Evolutionary conservation across 2,888 invertebrate species (phyloP).

Genomic region (Spatulosminthurus flaviceps): DNA sequence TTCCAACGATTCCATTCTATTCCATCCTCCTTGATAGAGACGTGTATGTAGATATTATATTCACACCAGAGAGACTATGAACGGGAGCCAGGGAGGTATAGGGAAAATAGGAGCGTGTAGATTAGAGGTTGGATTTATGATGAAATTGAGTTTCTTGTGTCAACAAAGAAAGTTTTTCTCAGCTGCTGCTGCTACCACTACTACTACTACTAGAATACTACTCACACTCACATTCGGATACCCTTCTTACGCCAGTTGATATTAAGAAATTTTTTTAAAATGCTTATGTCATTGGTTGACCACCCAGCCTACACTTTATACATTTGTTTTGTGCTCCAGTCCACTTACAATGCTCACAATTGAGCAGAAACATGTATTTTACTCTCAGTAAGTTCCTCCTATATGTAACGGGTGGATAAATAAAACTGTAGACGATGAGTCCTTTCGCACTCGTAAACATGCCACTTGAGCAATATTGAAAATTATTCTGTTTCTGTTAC

Average conservation of each 20-base stretch:
- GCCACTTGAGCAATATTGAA: not conserved
- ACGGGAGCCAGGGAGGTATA: not conserved
- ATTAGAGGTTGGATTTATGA: constrained; percentile 30
- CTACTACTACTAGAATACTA: no score
- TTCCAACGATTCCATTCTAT: not conserved
- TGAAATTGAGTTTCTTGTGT: constrained; percentile 46
- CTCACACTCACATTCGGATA: no score
- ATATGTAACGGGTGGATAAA: not conserved
- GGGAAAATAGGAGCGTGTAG: constrained; percentile 12
- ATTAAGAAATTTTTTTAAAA: constrained; percentile 42
- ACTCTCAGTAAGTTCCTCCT: not conserved
- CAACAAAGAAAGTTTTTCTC: constrained; percentile 48
- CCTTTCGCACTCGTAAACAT: not conserved
- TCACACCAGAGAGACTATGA: not conserved
- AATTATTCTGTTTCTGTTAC: no score
- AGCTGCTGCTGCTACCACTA: no score
- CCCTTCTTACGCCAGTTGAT: constrained; percentile 44
- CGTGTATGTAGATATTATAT: no score
- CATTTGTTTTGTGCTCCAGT: not conserved
- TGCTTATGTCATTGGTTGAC: constrained; percentile 48
- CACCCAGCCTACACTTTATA: constrained; percentile 43
- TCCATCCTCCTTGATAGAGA: not conserved
- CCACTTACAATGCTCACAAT: constrained; percentile 9
- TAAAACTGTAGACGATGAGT: not conserved
- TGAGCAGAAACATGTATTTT: constrained; percentile 9